Evolutionary conservation across 2,113 vertebrate species (phyloP).

Genomic region (Pyrgilauda ruficollis): DNA sequence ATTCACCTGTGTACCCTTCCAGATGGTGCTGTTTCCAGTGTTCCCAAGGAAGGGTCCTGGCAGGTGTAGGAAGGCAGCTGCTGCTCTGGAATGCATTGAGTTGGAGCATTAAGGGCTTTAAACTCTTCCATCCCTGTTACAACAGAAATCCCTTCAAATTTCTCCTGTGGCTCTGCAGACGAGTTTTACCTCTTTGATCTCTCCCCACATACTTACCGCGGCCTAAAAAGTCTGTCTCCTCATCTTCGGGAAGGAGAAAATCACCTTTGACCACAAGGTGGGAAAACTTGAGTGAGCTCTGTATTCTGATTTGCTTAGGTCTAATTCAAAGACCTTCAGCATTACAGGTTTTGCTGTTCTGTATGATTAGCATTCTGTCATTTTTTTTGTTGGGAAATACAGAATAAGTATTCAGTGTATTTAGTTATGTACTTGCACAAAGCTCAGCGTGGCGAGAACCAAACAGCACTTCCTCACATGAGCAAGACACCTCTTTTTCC

Average conservation of each 20-base stretch:
- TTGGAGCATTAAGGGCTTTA: background rate
- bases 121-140: background rate
- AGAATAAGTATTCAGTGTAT: background rate
- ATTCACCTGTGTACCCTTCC: background rate
- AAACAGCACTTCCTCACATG: background rate
- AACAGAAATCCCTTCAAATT: background rate
- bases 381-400: background rate
- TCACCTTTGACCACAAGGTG: background rate
- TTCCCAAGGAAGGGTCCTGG: background rate
- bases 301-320: background rate
- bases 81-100: background rate
- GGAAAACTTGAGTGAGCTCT: background rate
- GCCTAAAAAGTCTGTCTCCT: background rate
- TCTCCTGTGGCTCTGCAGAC: background rate
- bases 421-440: background rate
- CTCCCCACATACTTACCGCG: background rate
- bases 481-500: background rate
- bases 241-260: background rate
- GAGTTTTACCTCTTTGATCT: background rate
- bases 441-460: background rate
- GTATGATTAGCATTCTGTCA: background rate
- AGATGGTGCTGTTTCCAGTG: background rate
- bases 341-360: background rate
- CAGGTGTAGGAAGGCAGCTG: background rate
- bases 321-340: background rate